Percentiles rank a stretch among this genome's conserved stretches.
These are phyloP conservation scores for Ciconia boyciana DNA, from an alignment of 2,113 vertebrate genomes.

Conservation along the genomic window DNA sequence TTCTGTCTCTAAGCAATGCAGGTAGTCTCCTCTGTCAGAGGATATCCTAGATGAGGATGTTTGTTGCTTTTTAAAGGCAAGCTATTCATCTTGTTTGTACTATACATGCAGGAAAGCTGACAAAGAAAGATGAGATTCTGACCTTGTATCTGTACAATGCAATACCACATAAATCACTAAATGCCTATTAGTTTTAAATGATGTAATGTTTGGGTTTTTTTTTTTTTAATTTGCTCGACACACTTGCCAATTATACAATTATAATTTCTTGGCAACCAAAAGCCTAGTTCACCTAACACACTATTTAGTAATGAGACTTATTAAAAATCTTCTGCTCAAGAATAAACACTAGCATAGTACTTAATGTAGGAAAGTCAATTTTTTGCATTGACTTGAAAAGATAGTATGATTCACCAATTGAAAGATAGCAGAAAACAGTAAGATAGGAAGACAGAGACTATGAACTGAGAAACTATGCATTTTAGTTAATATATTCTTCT, in stretches of 20 bases:
- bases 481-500: slow-evolving; percentile 29
- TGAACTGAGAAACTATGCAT: slow-evolving; percentile 16
- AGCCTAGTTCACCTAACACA: slow-evolving; percentile 26
- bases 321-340: slow-evolving; percentile 10
- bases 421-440: neutral
- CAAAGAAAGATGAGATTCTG: neutral
- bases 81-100: neutral
- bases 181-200: slow-evolving; percentile 7
- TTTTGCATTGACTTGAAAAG: slow-evolving; percentile 14
- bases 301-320: slow-evolving; percentile 30
- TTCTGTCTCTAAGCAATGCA: neutral
- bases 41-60: neutral
- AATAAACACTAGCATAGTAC: neutral
- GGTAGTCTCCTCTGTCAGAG: neutral
- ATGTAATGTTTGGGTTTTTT: neutral
- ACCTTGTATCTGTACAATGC: neutral
- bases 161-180: neutral
- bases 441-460: neutral
- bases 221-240: neutral
- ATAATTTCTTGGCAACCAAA: slow-evolving; percentile 15
- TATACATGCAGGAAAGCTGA: neutral
- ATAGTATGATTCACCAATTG: neutral
- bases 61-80: neutral
- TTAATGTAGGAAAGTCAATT: neutral
- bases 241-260: neutral